Evolutionary conservation across 2,113 vertebrate species (phyloP), one percentile per base, ranked within the genome.

Genomic region (Nesogale talazaci): DNA sequence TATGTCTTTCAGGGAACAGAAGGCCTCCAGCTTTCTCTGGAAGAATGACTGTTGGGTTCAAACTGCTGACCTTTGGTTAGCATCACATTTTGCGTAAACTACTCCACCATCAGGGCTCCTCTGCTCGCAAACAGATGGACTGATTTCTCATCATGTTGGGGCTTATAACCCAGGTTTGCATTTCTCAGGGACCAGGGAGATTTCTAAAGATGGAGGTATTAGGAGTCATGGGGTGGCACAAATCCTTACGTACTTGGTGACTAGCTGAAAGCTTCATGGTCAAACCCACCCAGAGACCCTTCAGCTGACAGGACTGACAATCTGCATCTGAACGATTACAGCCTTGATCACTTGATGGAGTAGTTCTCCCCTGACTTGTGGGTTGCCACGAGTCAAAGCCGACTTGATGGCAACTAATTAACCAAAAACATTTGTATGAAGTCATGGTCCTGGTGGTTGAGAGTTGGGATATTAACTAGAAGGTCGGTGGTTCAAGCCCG

Each of bases 71-170:
- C 46, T 52, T 52, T 52, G 46, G 46, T 52, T 52, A 52, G 46
- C 46, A 52, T 52, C 46, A 9, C 46, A 52, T 52, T 52, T 52
- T 52, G 46, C 46, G 46, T 9, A 52, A 52, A 9, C 46, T 52
- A 52, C 46, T 52, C 46, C 46, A 52, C 46, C 46, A 52, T 52
- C 10, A 52, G 46, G 46, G 46, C 46, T 52, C 46, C 46, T 52
- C 46, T 52, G 46, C 46, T 52, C 10, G 46, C 46, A 87, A n/a
- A 63, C 83, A 92, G 56, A 79, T 83, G 23, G 92, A 78, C 59
- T 65, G 29, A 8, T 61, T 83, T 74, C 94, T 82, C n/a, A 86
- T 92, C 61, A 23, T 52, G 36, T 94, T 86, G 79, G 83, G 65
- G 22, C 75, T 77, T 78, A 91, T 89, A 59, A 89, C 88, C 87